These are phyloP conservation scores for Hippocampus mohnikei DNA, from an alignment of 2,113 vertebrate species.

Conservation along the genomic window DNA sequence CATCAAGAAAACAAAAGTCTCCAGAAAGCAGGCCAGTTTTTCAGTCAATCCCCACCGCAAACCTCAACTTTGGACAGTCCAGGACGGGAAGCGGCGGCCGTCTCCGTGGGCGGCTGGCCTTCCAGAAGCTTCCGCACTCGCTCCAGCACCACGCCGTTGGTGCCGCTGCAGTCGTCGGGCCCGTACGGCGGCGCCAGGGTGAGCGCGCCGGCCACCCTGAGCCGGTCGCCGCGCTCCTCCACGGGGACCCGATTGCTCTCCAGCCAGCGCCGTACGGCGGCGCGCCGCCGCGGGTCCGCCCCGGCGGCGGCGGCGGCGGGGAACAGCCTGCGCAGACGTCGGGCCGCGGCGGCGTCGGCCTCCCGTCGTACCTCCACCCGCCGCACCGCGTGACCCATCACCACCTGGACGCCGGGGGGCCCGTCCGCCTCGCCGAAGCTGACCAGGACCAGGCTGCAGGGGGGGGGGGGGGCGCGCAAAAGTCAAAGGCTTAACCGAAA, in stretches of 20 bases:
- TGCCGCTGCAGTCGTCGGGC: conserved; percentile 82
- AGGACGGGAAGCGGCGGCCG: background rate
- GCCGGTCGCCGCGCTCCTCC: conserved; percentile 54
- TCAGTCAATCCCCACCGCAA: background rate
- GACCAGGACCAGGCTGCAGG: conserved; percentile 84
- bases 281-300: conserved; percentile 62
- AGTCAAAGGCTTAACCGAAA: background rate
- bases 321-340: conserved; percentile 68
- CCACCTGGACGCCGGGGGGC: conserved; percentile 56
- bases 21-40: too few species aligned
- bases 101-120: conserved; percentile 36
- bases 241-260: conserved; percentile 85
- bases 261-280: conserved; percentile 76
- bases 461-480: background rate
- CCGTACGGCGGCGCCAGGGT: conserved; percentile 82
- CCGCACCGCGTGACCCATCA: conserved; percentile 85
- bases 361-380: conserved; percentile 74
- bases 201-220: conserved; percentile 81
- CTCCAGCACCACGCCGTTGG: conserved; percentile 88
- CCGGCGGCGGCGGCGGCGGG: conserved; percentile 24
- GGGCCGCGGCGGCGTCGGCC: conserved; percentile 51
- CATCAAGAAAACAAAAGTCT: too few species aligned
- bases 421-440: conserved; percentile 65
- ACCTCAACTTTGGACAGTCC: too few species aligned
- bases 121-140: conserved; percentile 81